Conservation (phyloP, 2,888 invertebrate species). For the Erebia epiphron region DNA sequence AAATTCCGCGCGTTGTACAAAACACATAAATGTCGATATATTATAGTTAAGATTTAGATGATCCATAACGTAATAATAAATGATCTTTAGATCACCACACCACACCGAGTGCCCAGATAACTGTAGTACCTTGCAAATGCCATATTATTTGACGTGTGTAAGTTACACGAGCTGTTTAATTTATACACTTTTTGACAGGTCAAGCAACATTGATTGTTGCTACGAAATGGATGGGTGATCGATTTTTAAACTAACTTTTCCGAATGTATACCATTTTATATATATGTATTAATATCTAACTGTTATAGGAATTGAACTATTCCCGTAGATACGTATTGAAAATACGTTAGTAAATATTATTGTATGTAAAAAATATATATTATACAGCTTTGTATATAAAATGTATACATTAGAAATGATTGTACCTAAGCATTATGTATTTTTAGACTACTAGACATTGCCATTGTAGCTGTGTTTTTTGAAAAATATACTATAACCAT, state of each 20-base stretch:
- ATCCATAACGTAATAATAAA: conserved; percentile 3
- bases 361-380: conserved; percentile 18
- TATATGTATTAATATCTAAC: background rate
- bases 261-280: conserved; percentile 15
- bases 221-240: conserved; percentile 22
- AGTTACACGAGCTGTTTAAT: conserved; percentile 34
- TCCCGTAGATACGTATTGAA: conserved; percentile 26
- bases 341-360: conserved; percentile 26
- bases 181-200: conserved; percentile 21
- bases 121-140: conserved; percentile 61
- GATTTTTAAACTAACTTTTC: conserved; percentile 21
- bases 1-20: conserved; percentile 30
- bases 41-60: conserved; percentile 14
- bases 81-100: conserved; percentile 34
- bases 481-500: conserved; percentile 10
- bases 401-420: conserved; percentile 32
- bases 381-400: conserved; percentile 36
- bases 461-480: conserved; percentile 30
- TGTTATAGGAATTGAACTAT: conserved; percentile 22
- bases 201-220: conserved; percentile 20
- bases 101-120: conserved; percentile 51
- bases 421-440: conserved; percentile 34
- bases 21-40: conserved; percentile 22
- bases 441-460: conserved; percentile 30
- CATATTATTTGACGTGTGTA: conserved; percentile 53